Percentiles rank a stretch among this genome's conserved stretches.
Conservation (phyloP, 2,888 invertebrate genomes). For the Tillus elongatus region DNA sequence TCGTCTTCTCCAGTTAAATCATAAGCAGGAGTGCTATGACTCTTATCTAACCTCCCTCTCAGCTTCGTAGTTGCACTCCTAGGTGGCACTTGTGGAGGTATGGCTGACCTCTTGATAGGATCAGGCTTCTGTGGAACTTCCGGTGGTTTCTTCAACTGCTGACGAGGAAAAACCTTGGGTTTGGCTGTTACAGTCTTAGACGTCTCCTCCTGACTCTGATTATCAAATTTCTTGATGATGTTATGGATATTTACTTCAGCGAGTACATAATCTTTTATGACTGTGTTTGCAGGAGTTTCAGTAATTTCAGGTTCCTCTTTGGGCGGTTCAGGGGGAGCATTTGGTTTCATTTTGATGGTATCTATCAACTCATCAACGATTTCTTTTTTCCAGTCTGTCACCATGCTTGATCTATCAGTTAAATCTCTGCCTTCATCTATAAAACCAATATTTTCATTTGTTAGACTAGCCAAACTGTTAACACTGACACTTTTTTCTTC, state of each 20-base stretch:
- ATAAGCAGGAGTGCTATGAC: conserved; percentile 75
- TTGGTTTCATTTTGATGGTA: conserved; percentile 20
- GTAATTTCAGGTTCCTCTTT: background rate
- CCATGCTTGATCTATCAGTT: conserved; percentile 40
- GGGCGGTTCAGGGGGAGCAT: conserved; percentile 2
- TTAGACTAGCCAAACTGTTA: conserved; percentile 36
- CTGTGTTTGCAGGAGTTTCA: background rate
- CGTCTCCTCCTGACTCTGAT: conserved; percentile 21
- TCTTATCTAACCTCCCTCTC: conserved; percentile 63
- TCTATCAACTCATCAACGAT: conserved; percentile 31
- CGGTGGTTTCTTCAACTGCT: conserved; percentile 30
- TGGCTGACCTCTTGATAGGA: conserved; percentile 28
- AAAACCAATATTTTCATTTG: conserved; percentile 37
- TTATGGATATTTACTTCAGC: conserved; percentile 38
- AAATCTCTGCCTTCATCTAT: conserved; percentile 40
- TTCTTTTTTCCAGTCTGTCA: conserved; percentile 32
- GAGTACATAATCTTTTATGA: conserved; percentile 29
- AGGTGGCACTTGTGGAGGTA: conserved; percentile 37
- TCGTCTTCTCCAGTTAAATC: conserved; percentile 42
- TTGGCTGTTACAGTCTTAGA: conserved; percentile 19
- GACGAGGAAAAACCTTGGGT: conserved; percentile 32
- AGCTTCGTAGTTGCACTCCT: conserved; percentile 30
- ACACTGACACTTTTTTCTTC: conserved; percentile 39
- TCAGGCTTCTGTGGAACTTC: conserved; percentile 34
- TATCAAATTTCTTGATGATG: conserved; percentile 40